These are phyloP conservation scores for Drosophila cardini DNA, from an alignment of 1,140 invertebrate genomes.

Conservation along the genomic window DNA sequence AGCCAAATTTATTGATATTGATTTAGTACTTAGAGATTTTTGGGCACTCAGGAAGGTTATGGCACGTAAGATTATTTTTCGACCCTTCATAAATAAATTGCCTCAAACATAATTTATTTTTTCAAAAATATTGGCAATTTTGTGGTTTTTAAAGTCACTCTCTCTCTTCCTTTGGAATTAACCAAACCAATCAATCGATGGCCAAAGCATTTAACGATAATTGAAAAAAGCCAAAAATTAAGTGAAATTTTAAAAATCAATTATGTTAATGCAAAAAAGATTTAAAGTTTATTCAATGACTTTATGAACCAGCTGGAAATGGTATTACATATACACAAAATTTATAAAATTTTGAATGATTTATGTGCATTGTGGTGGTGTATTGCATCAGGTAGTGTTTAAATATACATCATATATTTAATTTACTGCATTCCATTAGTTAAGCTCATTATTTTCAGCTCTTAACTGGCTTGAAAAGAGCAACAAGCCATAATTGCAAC, in stretches of 20 bases:
- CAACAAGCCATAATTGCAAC: no score
- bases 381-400: no score
- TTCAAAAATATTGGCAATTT: conserved; percentile 11
- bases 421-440: no score
- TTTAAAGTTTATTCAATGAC: no score
- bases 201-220: not conserved
- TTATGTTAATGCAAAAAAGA: not conserved
- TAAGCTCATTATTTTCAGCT: no score
- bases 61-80: conserved; percentile 41
- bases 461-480: no score
- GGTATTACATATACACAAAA: no score
- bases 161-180: not conserved
- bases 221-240: not conserved
- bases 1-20: conserved; percentile 74
- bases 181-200: not conserved
- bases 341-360: no score
- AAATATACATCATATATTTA: no score
- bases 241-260: not conserved
- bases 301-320: no score
- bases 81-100: conserved; percentile 53
- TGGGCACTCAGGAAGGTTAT: conserved; percentile 8
- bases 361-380: no score
- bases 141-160: conserved; percentile 7
- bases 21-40: conserved; percentile 48
- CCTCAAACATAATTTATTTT: conserved; percentile 37